Evolutionary conservation across 2,797 vertebrate species (phyloP).

Genomic region (Channallabes apus): DNA sequence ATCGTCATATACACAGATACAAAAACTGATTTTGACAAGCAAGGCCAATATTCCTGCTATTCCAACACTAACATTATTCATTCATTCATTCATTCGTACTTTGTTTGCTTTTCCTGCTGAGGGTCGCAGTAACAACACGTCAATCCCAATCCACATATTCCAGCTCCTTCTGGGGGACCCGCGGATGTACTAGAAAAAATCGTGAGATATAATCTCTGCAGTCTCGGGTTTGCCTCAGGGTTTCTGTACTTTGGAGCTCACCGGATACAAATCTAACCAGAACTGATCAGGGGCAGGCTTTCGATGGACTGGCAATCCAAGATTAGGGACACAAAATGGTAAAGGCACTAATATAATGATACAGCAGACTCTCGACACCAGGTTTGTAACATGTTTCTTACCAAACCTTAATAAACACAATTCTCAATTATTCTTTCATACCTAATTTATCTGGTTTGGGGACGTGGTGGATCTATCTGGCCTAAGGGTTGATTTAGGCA

Average conservation of each 20-base stretch:
- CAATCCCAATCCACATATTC: slow-evolving; percentile 1
- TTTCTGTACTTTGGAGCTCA: not conserved
- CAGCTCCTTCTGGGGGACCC: not conserved
- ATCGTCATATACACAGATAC: slow-evolving; percentile 16
- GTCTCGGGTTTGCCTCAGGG: not conserved
- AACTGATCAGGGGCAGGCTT: not conserved
- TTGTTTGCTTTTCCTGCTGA: not conserved
- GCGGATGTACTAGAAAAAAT: not conserved
- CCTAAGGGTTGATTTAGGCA: not conserved
- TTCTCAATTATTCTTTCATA: not conserved
- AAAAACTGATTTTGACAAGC: slow-evolving; percentile 16
- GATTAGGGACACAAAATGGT: not conserved
- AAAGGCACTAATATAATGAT: not conserved
- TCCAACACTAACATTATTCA: not conserved
- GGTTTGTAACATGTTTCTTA: not conserved
- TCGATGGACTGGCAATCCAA: not conserved
- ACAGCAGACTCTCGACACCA: not conserved
- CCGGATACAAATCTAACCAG: not conserved
- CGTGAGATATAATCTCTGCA: slow-evolving; percentile 19
- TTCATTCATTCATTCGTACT: not conserved
- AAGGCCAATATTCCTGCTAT: not conserved
- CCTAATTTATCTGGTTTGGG: not conserved
- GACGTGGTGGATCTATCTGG: not conserved
- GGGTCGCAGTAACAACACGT: not conserved
- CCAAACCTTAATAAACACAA: not conserved